Base-by-base conservation (phyloP, 2,888 invertebrate genomes). In the Tenthredo livida region DNA sequence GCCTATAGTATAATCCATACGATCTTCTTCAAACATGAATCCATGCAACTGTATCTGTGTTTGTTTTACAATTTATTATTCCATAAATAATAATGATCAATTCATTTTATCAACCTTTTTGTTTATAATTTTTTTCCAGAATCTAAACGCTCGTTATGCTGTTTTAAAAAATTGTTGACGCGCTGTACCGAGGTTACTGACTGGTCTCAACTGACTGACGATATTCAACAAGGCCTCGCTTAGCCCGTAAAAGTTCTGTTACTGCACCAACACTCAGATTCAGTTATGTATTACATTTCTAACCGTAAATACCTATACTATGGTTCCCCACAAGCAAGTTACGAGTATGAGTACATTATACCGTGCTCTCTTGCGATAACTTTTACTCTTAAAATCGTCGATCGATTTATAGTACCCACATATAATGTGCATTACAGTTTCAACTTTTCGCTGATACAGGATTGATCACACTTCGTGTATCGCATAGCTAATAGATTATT, bases 181-280 rank as follows among this genome's bases (percentile, higher is more conserved):
- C 83, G 47, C 70, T 67, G 47, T 67, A 83, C 83, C 83, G 83
- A 83, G 47, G 83, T 83, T 70, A 65, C 83, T 83, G 70, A 83
- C 83, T 70, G 83, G 67, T 25, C 50, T 70, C 33, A n/a, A 47
- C 83, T 83, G 83, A 83, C 83, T 83, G 83, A 83, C 67, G 67
- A 37, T 33, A 15, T 80, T 61, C 37, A 80, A 7, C 80, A 21
- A 15, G 33, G 83, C 67, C 61, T 61, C 10, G 61, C 61, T 21
- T 29, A 65, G 29, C 37, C 67, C 83, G 29, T 80, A 80, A 50
- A 61, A 83, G 67, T 83, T 67, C 29, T 25, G 50, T 9, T 50
- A 70, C 83, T n/a, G 29, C 29, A 83, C 65, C 83, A 82, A 83
- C 83, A 70, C 83, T 83, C 25, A 33, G n/a, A 43, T 65, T 83